A percentile compares a stretch with the other conserved stretches of the same genome.
phyloP scores from a whole-genome alignment of 92 coral and sea anemone genomes.

The Palythoa grandis region DNA sequence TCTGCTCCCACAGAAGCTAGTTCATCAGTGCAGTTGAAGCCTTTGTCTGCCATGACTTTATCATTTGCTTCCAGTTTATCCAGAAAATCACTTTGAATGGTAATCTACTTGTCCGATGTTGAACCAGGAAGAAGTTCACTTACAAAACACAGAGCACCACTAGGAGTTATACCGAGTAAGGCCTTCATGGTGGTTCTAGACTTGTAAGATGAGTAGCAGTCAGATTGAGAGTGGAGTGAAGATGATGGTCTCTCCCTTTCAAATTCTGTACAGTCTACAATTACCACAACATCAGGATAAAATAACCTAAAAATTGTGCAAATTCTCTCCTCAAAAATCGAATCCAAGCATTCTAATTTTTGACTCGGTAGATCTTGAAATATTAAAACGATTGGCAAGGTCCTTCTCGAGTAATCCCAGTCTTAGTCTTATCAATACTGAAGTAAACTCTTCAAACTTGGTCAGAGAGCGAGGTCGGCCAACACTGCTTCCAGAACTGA shows the following conservation, averaged over 20 bases:
- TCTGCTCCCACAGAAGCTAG: slow-evolving; percentile 57
- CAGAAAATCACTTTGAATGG: slow-evolving; percentile 46
- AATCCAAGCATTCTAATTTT: slow-evolving; percentile 52
- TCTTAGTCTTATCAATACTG: slow-evolving; percentile 49
- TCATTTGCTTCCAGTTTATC: slow-evolving; percentile 35
- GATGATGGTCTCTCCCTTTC: slow-evolving; percentile 47
- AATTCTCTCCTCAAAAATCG: slow-evolving; percentile 58
- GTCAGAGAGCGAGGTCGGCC: slow-evolving; percentile 15
- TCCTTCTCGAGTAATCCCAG: slow-evolving; percentile 44
- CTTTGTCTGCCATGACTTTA: slow-evolving; percentile 62
- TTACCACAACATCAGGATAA: slow-evolving; percentile 40
- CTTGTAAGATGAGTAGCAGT: too few relatives aligned
- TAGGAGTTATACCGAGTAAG: slow-evolving; percentile 58
- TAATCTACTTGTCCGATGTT: slow-evolving; percentile 52
- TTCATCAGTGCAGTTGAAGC: slow-evolving; percentile 56
- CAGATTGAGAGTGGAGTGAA: too few relatives aligned
- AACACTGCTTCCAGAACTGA: slow-evolving; percentile 12
- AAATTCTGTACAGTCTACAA: slow-evolving; percentile 55
- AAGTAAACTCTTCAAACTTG: slow-evolving; percentile 43
- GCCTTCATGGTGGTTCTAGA: slow-evolving; percentile 47
- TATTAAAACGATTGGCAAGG: slow-evolving; percentile 51
- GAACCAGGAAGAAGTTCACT: slow-evolving; percentile 53
- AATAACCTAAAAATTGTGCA: too few relatives aligned
- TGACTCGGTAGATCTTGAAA: slow-evolving; percentile 56
- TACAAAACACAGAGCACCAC: slow-evolving; percentile 54